Percentiles rank a stretch among this genome's conserved stretches.
phyloP scores from a whole-genome alignment of 2,113 vertebrate species.

The Cyprinodon brontotheroides region DNA sequence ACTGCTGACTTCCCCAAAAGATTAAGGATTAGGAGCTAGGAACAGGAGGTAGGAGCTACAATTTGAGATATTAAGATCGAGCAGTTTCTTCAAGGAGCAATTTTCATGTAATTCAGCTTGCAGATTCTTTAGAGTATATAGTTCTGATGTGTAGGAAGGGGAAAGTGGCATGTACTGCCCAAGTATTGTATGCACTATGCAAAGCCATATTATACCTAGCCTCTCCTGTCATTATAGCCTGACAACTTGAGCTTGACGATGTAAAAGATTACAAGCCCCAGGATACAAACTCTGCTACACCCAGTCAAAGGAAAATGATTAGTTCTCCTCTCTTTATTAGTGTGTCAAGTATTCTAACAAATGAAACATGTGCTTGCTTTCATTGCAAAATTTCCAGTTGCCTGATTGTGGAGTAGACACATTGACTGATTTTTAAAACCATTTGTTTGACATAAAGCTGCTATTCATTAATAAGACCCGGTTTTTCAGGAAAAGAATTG shows the following conservation, averaged over 20 bases:
- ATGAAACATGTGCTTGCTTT: slow-evolving; percentile 23
- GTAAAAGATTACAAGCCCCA: slow-evolving; percentile 5
- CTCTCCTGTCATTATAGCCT: background rate
- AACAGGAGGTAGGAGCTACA: too few relatives aligned
- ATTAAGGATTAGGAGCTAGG: too few relatives aligned
- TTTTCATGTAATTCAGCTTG: too few relatives aligned
- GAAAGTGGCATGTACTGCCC: background rate
- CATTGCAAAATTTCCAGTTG: background rate
- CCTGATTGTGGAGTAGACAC: slow-evolving; percentile 10
- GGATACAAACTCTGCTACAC: background rate
- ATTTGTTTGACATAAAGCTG: slow-evolving; percentile 17
- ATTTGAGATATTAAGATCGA: too few relatives aligned
- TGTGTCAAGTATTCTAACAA: slow-evolving; percentile 1
- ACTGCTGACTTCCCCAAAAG: too few relatives aligned
- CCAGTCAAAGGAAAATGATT: background rate
- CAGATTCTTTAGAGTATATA: background rate
- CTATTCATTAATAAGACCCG: slow-evolving; percentile 17
- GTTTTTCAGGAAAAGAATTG: slow-evolving; percentile 47
- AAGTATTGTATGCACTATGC: background rate
- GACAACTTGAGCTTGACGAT: background rate
- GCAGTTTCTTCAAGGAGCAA: too few relatives aligned
- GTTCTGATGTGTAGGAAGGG: background rate
- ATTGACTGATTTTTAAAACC: slow-evolving; percentile 27
- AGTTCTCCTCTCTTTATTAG: background rate
- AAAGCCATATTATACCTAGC: background rate